phyloP scores from a whole-genome alignment of 2,113 vertebrate species.

The Acrocephalus arundinaceus region DNA sequence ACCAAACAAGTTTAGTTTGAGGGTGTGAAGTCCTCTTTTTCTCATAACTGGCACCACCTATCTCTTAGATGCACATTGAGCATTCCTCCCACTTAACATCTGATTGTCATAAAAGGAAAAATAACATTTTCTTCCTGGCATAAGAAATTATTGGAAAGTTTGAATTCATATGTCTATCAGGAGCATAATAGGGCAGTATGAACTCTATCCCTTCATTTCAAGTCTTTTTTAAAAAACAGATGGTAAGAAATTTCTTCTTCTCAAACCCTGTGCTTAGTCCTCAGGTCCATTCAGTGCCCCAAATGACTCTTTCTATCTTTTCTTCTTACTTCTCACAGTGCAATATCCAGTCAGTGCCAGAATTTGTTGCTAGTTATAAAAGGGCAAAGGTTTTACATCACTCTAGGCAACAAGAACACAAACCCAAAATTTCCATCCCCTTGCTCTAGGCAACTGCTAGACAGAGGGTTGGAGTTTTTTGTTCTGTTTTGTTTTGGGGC shows the following conservation, averaged over 20 bases:
- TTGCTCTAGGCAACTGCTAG: slow-evolving; percentile 11
- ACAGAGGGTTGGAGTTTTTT: background rate
- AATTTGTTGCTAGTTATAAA: background rate
- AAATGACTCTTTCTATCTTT: background rate
- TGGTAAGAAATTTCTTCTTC: background rate
- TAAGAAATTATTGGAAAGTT: background rate
- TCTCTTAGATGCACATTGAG: slow-evolving; percentile 28
- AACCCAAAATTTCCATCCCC: background rate
- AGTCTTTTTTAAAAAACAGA: background rate
- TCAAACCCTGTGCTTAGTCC: background rate
- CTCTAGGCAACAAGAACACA: slow-evolving; percentile 42
- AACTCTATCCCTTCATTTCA: background rate
- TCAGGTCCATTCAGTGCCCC: background rate
- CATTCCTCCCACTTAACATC: background rate
- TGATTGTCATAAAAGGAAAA: slow-evolving; percentile 11
- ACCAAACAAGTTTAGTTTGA: background rate
- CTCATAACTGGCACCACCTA: slow-evolving; percentile 13
- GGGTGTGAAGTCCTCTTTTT: background rate
- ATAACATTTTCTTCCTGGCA: background rate
- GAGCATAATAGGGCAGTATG: background rate
- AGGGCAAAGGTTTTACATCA: slow-evolving; percentile 28
- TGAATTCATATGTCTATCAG: background rate
- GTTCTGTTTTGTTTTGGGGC: background rate
- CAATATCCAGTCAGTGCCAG: background rate
- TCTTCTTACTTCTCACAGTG: background rate